phyloP scores from a whole-genome alignment of 2,113 vertebrate species.

The Potamarius usumacintae region DNA sequence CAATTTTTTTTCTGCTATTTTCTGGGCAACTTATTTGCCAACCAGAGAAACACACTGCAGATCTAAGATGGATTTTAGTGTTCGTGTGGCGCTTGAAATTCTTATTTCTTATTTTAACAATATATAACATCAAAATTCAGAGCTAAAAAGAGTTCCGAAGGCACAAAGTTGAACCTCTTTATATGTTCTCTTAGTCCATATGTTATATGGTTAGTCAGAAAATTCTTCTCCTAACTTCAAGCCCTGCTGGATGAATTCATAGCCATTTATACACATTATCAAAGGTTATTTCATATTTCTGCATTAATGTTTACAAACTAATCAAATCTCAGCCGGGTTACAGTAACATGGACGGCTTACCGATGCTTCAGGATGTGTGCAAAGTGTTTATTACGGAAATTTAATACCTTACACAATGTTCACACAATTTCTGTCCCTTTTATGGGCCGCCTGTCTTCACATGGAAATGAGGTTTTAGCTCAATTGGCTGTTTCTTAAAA shows the following conservation, averaged over 20 bases:
- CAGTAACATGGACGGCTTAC: neutral
- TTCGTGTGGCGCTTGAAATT: neutral
- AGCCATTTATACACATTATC: slow-evolving; percentile 22
- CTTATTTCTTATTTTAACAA: neutral
- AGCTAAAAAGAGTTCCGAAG: neutral
- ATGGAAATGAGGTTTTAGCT: neutral
- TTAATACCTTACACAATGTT: slow-evolving; percentile 37
- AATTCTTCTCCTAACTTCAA: neutral
- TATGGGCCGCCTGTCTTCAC: slow-evolving; percentile 10
- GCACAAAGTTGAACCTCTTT: neutral
- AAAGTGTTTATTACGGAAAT: slow-evolving; percentile 38
- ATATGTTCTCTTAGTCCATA: neutral
- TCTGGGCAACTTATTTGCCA: neutral
- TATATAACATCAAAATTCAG: neutral
- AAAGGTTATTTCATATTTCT: slow-evolving; percentile 32
- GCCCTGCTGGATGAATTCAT: neutral
- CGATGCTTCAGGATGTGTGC: slow-evolving; percentile 29
- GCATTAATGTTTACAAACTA: slow-evolving; percentile 12
- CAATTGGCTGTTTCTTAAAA: neutral
- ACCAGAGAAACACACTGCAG: neutral
- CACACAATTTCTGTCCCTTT: neutral
- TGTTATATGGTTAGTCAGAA: slow-evolving; percentile 9
- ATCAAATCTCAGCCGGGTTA: slow-evolving; percentile 23
- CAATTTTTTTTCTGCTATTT: neutral
- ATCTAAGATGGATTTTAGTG: neutral